Evolutionary conservation across 2,888 invertebrate genomes (phyloP), one percentile per base, ranked within the genome.

Genomic region (Glaucopsyche alexis): DNA sequence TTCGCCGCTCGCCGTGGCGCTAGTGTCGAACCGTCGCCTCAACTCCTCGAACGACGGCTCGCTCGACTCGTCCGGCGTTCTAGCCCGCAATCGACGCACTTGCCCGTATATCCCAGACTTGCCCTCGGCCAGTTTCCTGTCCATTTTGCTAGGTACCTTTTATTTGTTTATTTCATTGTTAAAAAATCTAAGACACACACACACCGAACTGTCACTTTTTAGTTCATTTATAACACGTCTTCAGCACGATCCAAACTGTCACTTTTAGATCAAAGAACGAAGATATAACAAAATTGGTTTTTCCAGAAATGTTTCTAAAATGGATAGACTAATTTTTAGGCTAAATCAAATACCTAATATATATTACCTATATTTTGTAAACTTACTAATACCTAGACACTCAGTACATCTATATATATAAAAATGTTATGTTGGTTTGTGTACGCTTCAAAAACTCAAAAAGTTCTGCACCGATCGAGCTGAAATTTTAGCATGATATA

Each of bases 41-140:
- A 91, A 83, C 86, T 91, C 92, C 81, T 92, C 91, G 75, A 91
- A 89, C 75, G 91, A 88, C 76, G 87, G 79, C 75, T 91, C 91
- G 74, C 85, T 80, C 75, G 87, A 85, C 76, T 85, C 79, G 77
- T 91, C 89, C 74, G 88, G 88, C 16, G 89, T 84, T 77, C 80
- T 80, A 64, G 81, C 84, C 19, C 72, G 67, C 9, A 72, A 42
- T 72, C 82, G 82, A 74, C 83, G 85, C 84, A 88, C 87, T 88
- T 91, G 91, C 90, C 90, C 90, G 81, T 84, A 85, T 76, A 80
- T 82, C 80, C 85, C 84, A 82, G 76, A 73, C 74, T 77, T 77
- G 72, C 78, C 75, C 45, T 81, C 79, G 74, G 77, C 79, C 78
- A 78, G 75, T 75, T 82, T 82, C 75, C 79, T 81, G 79, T 81